Evolutionary conservation across 2,797 vertebrate species (phyloP), one percentile per base, ranked within the genome.

Genomic region (Potorous gilbertii): DNA sequence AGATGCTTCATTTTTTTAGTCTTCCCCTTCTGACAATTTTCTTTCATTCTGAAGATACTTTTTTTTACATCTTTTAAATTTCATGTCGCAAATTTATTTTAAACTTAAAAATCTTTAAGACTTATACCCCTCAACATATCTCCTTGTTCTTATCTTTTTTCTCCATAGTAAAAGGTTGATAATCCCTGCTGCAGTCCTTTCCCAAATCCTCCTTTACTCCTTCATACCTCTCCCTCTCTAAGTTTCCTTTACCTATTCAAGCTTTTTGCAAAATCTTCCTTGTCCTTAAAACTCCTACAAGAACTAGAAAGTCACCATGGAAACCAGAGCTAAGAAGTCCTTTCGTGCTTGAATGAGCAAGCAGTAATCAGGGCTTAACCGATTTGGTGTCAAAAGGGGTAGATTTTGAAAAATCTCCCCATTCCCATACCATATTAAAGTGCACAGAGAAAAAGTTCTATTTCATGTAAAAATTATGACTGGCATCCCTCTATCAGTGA

Each of bases 361-460:
- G 91, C 5, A 92, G 40, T 46, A 81, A 81, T 2, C 40, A 50
- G 24, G 40, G 40, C 40, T 87, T 87, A 87, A 87, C 56, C 66
- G 56, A 94, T 29, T 54, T 74, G 94, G 21, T 27, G 12, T 81
- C 62, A 46, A 27, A 62, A 34, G 92, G 81, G 81, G 11, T 28
- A 16, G 40, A 50, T 92, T 74, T 40, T 1, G 16, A 89, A 81
- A 89, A 40, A 52, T 50, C 40, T 93, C 66, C 93, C 89, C 31
- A 0, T 81, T 95, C 54, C 28, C 46, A 54, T 90, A 90, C 93
- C 93, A 66, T 55, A 27, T 90, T 74, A 81, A 81, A 66, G 92
- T 93, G n/a, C 54, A 90, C 56, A 96, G 94, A 93, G 54, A 94
- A 91, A 93, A 90, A 59, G 74, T 87, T 81, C 29, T 87, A 10